phyloP scores from a whole-genome alignment of 2,888 invertebrate genomes.

The Ptychoptera contaminata region DNA sequence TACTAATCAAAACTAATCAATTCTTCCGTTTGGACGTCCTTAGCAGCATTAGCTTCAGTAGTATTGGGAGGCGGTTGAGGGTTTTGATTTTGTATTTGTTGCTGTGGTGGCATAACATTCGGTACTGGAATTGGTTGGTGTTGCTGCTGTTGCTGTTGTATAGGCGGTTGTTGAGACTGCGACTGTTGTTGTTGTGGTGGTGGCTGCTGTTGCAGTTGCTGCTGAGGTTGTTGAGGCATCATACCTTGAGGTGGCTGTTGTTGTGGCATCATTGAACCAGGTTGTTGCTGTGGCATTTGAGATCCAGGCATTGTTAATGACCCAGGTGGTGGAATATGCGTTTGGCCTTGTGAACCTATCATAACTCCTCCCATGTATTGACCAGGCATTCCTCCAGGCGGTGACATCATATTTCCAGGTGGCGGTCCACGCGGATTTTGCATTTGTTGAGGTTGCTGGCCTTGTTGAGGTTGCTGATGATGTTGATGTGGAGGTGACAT shows the following conservation, averaged over 20 bases:
- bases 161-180: conserved; percentile 16
- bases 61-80: conserved; percentile 10
- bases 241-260: background rate
- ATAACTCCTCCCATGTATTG: too few relatives aligned
- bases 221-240: conserved; percentile 7
- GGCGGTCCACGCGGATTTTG: conserved; percentile 15
- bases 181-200: conserved; percentile 9
- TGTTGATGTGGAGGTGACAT: conserved; percentile 9
- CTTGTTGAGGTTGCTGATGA: conserved; percentile 15
- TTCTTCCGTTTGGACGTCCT: conserved; percentile 51
- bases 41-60: conserved; percentile 23
- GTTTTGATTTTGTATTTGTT: conserved; percentile 9
- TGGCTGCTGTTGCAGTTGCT: conserved; percentile 12
- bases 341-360: too few relatives aligned
- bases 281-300: background rate
- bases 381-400: too few relatives aligned
- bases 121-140: conserved; percentile 14
- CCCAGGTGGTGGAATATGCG: background rate
- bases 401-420: background rate
- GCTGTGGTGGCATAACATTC: conserved; percentile 7
- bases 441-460: conserved; percentile 16
- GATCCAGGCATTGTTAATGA: background rate
- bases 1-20: conserved; percentile 66
- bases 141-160: conserved; percentile 17
- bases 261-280: background rate